Percentiles rank a stretch among this genome's conserved stretches.
Evolutionary conservation across 2,113 vertebrate genomes (phyloP).

Genomic region (Picathartes gymnocephalus): DNA sequence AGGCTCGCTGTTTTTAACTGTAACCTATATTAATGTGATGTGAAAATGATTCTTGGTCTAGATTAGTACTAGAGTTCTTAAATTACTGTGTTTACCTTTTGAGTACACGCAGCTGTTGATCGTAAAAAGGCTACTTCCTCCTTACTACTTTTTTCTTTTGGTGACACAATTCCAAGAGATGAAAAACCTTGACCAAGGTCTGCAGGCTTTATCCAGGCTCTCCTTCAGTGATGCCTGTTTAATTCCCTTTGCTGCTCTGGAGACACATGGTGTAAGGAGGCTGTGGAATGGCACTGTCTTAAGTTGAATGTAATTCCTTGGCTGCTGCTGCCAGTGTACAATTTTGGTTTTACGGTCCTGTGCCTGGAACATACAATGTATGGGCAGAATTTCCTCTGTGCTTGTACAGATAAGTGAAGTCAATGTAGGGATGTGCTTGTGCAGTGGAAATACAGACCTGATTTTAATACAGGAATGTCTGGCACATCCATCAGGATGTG

Average conservation of each 20-base stretch:
- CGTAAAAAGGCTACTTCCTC: neutral
- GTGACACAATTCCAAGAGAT: neutral
- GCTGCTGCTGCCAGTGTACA: neutral
- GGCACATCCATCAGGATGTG: neutral
- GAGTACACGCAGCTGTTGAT: neutral
- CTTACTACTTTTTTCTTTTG: neutral
- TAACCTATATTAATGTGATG: neutral
- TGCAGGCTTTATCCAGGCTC: neutral
- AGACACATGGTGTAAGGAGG: neutral
- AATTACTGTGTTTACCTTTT: neutral
- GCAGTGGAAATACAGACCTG: neutral
- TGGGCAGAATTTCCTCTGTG: neutral
- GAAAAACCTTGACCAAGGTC: neutral
- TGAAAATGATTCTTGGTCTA: neutral
- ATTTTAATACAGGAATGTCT: neutral
- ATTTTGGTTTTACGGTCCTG: neutral
- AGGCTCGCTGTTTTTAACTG: neutral
- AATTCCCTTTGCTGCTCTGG: neutral
- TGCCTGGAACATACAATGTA: neutral
- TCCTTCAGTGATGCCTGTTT: neutral
- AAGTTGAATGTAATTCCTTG: neutral
- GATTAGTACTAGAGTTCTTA: neutral
- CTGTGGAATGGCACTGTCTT: neutral
- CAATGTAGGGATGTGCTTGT: neutral
- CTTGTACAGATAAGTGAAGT: neutral